Conservation (phyloP, 2,113 vertebrate species). For the Lota lota region DNA sequence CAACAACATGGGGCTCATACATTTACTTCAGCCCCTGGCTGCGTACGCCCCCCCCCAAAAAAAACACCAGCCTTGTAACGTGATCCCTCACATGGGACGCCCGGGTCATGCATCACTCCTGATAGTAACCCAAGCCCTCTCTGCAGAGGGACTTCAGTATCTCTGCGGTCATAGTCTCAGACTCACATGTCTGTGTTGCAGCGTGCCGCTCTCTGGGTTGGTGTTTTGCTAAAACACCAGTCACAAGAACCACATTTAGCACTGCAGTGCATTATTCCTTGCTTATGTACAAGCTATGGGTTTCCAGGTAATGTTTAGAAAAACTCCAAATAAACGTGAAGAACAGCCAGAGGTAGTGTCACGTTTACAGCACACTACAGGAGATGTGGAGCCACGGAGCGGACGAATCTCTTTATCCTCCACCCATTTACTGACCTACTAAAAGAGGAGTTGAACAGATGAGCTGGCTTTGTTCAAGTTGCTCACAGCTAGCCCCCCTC, state of each 20-base stretch:
- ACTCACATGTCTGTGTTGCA: constrained; percentile 53
- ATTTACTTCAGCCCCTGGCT: constrained; percentile 65
- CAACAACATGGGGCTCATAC: constrained; percentile 60
- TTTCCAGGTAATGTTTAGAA: constrained; percentile 5
- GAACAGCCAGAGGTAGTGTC: neutral
- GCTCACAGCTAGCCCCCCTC: constrained; percentile 67
- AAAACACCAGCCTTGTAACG: constrained; percentile 69
- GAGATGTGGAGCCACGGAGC: constrained; percentile 25
- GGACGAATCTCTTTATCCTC: constrained; percentile 52
- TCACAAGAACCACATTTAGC: constrained; percentile 8
- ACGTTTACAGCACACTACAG: constrained; percentile 19
- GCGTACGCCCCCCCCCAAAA: constrained; percentile 58
- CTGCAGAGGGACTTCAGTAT: constrained; percentile 63
- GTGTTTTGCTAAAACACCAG: constrained; percentile 23
- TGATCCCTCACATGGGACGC: constrained; percentile 65
- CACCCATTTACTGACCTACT: constrained; percentile 71
- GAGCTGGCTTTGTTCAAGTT: constrained; percentile 74
- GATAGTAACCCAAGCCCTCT: constrained; percentile 57
- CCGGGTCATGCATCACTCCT: constrained; percentile 67
- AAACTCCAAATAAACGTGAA: neutral
- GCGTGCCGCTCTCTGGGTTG: constrained; percentile 21
- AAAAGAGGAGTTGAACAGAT: constrained; percentile 72
- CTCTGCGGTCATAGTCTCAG: constrained; percentile 47
- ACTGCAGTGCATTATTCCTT: constrained; percentile 5
- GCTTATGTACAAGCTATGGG: constrained; percentile 12